A percentile compares a stretch with the other conserved stretches of the same genome.
Conservation (phyloP, 2,888 invertebrate genomes). For the Drosophila ustulata region DNA sequence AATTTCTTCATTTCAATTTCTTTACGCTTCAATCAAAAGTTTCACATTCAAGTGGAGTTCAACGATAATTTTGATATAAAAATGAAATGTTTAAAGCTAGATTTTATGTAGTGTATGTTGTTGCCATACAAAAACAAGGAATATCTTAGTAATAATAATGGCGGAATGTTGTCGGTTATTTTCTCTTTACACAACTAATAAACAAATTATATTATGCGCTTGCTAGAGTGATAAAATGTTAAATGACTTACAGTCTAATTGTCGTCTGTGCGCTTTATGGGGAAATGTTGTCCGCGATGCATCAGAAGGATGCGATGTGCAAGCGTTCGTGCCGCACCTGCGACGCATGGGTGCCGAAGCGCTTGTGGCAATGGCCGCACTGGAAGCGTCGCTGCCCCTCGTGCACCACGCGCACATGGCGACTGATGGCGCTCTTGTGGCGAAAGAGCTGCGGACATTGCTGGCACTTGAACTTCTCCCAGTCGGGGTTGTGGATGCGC, state of each 20-base stretch:
- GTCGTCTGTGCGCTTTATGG: neutral
- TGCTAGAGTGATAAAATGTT: neutral
- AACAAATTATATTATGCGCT: neutral
- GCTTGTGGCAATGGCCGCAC: slow-evolving; percentile 77
- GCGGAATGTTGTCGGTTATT: neutral
- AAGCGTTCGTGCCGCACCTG: slow-evolving; percentile 79
- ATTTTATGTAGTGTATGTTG: neutral
- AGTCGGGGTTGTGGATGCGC: slow-evolving; percentile 80
- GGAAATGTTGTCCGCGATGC: neutral
- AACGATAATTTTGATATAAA: too few relatives aligned
- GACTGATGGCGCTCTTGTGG: slow-evolving; percentile 79
- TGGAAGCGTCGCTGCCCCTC: slow-evolving; percentile 79
- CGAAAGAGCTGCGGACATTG: slow-evolving; percentile 82
- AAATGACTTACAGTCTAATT: neutral
- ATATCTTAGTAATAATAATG: neutral
- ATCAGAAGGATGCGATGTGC: slow-evolving; percentile 51
- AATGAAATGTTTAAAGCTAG: neutral
- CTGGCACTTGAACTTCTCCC: slow-evolving; percentile 81
- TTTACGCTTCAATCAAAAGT: too few relatives aligned
- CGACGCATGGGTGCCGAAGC: slow-evolving; percentile 81
- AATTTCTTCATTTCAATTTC: too few relatives aligned
- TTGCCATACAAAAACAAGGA: neutral
- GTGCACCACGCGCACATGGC: slow-evolving; percentile 81
- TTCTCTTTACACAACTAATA: neutral
- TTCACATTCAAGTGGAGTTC: too few relatives aligned